phyloP scores from a whole-genome alignment of 2,797 vertebrate genomes.

The Poeciliopsis paucimaculata region DNA sequence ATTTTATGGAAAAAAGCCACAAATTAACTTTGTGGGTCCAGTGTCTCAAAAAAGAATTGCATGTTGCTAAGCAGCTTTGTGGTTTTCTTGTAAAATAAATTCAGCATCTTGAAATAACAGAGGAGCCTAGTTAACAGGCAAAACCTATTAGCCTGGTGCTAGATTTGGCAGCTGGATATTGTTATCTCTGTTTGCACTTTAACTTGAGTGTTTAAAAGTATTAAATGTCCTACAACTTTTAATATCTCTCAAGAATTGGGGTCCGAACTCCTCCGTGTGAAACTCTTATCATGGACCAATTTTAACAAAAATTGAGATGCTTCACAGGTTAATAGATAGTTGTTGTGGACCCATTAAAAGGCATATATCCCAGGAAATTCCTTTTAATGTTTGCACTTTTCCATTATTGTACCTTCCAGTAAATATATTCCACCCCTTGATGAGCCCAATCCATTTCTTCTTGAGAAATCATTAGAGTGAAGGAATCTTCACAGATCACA shows the following conservation, averaged over 20 bases:
- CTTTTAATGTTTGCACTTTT: neutral
- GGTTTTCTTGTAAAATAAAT: slow-evolving; percentile 6
- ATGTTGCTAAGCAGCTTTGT: neutral
- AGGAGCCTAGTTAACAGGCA: neutral
- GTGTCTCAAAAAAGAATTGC: slow-evolving; percentile 4
- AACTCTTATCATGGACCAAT: neutral
- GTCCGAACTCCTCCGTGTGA: neutral
- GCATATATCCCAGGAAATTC: neutral
- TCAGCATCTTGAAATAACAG: neutral
- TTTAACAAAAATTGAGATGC: neutral
- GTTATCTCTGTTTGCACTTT: neutral
- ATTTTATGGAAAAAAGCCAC: slow-evolving; percentile 29
- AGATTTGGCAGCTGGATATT: neutral
- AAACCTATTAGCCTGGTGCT: neutral
- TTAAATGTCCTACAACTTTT: neutral
- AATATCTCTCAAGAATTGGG: neutral
- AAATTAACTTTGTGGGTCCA: neutral
- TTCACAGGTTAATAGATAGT: neutral
- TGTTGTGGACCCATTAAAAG: neutral
- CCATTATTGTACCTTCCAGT: neutral
- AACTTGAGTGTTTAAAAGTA: neutral
- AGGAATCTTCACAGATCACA: neutral
- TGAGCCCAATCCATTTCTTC: neutral
- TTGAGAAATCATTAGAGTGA: neutral
- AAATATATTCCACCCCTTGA: neutral